Percentiles rank a stretch among this genome's conserved stretches.
Conservation (phyloP, 64 coral and sea anemone genomes). For the Dendrophyllia cribrosa region DNA sequence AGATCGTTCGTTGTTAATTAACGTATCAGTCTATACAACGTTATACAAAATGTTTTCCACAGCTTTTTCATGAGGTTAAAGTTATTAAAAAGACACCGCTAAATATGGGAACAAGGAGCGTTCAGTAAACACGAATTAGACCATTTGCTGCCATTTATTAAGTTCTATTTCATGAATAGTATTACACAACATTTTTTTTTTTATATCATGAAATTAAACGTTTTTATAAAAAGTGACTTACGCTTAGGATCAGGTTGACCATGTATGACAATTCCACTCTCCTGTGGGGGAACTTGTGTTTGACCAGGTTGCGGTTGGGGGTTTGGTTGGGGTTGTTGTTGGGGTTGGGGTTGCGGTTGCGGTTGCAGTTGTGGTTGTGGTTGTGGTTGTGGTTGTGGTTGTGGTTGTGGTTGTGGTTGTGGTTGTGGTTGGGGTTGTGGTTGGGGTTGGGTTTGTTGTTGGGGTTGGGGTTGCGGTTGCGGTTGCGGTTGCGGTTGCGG, state of each 20-base stretch:
- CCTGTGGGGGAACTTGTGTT: not conserved
- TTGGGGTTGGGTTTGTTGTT: not conserved
- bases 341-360: not conserved
- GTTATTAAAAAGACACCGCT: too few relatives aligned
- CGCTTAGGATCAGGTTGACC: constrained; percentile 16
- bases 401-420: constrained; percentile 1
- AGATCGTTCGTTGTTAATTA: too few relatives aligned
- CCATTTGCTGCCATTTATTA: too few relatives aligned
- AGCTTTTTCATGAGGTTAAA: too few relatives aligned
- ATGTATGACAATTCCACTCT: not conserved
- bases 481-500: not conserved
- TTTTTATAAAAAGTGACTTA: not conserved
- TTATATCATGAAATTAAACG: not conserved
- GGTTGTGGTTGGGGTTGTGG: not conserved
- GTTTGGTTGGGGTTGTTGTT: not conserved
- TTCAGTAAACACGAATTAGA: too few relatives aligned
- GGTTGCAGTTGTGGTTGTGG: not conserved
- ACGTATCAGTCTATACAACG: too few relatives aligned
- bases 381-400: constrained; percentile 5
- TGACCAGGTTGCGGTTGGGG: too few relatives aligned
- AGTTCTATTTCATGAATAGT: too few relatives aligned
- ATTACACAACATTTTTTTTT: too few relatives aligned
- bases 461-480: not conserved
- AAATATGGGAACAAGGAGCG: too few relatives aligned
- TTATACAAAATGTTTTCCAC: too few relatives aligned